phyloP scores from a whole-genome alignment of 2,797 vertebrate genomes.

The Melanotaenia nigrans region DNA sequence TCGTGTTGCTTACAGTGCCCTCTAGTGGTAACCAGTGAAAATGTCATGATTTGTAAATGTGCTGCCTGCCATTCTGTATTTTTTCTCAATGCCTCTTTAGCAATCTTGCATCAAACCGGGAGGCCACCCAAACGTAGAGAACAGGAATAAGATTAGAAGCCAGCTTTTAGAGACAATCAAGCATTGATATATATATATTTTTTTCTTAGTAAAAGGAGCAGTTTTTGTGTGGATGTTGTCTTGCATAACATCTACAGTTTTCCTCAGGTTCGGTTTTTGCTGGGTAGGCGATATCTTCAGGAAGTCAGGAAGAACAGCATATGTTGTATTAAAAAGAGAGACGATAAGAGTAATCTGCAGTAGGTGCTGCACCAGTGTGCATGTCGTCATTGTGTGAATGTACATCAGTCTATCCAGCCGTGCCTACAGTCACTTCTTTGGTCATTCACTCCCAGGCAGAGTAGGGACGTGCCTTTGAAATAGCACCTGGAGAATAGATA shows the following conservation, averaged over 20 bases:
- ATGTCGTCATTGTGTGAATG: conserved; percentile 57
- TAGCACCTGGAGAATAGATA: conserved; percentile 60
- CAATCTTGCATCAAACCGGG: conserved; percentile 32
- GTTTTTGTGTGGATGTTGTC: conserved; percentile 21
- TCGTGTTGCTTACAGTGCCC: conserved; percentile 86
- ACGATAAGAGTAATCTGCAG: conserved; percentile 22
- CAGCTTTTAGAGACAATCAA: conserved; percentile 70
- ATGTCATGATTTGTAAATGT: conserved; percentile 78
- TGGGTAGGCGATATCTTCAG: conserved; percentile 15
- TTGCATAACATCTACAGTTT: conserved; percentile 47
- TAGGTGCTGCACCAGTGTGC: conserved; percentile 14
- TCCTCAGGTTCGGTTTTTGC: conserved; percentile 68
- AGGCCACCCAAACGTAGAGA: conserved; percentile 32
- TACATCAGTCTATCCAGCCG: conserved; percentile 69
- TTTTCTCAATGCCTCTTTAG: conserved; percentile 47
- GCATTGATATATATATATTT: conserved; percentile 21
- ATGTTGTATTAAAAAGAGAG: background rate
- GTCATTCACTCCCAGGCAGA: conserved; percentile 70
- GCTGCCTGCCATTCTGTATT: conserved; percentile 68
- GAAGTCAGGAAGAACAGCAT: conserved; percentile 15
- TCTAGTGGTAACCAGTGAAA: conserved; percentile 84
- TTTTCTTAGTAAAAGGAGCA: conserved; percentile 50
- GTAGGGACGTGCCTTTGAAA: conserved; percentile 76
- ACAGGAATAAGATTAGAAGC: conserved; percentile 38
- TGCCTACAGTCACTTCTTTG: conserved; percentile 72